Evolutionary conservation across 2,888 invertebrate species (phyloP).

Genomic region (Beris chalybata): DNA sequence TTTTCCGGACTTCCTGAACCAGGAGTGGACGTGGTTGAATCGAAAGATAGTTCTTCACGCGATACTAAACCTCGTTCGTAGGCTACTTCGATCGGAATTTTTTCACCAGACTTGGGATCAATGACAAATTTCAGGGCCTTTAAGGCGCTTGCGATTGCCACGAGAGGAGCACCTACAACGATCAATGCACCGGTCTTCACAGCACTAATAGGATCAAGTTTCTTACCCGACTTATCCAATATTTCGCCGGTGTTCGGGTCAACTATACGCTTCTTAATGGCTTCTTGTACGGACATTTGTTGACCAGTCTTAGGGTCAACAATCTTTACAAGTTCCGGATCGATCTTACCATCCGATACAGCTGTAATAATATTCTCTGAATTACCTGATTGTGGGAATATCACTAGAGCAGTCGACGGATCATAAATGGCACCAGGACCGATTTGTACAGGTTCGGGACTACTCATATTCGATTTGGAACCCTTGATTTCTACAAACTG

Average conservation of each 20-base stretch:
- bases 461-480: conserved; percentile 54
- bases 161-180: conserved; percentile 74
- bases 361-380: conserved; percentile 75
- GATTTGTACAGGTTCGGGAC: conserved; percentile 72
- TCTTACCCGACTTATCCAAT: conserved; percentile 66
- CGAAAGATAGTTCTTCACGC: conserved; percentile 49
- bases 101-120: conserved; percentile 80
- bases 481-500: conserved; percentile 58
- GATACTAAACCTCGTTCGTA: conserved; percentile 72
- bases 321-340: conserved; percentile 68
- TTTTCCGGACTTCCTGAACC: conserved; percentile 58
- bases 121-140: conserved; percentile 70
- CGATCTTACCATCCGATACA: conserved; percentile 73
- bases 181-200: conserved; percentile 75
- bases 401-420: conserved; percentile 73
- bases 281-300: conserved; percentile 71
- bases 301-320: conserved; percentile 70
- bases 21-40: conserved; percentile 41
- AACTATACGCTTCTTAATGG: conserved; percentile 73
- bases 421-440: conserved; percentile 75
- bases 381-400: conserved; percentile 70
- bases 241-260: conserved; percentile 72
- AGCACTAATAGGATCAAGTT: conserved; percentile 71
- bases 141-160: conserved; percentile 70
- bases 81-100: conserved; percentile 79